phyloP scores from a whole-genome alignment of 2,888 invertebrate species.

The Adineta ricciae region DNA sequence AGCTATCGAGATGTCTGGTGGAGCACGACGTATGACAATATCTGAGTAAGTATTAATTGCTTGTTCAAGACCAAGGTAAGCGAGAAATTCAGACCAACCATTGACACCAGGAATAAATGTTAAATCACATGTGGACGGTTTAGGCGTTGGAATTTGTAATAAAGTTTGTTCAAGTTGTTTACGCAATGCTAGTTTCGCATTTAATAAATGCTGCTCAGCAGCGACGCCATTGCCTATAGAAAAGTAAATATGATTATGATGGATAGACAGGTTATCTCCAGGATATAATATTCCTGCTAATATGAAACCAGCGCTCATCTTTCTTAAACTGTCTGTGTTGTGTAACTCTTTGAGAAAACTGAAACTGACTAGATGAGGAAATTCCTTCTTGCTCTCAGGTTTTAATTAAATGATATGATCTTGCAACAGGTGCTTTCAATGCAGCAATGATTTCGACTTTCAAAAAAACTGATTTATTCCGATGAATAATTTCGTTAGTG shows the following conservation, averaged over 20 bases:
- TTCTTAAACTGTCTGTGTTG: too few species aligned
- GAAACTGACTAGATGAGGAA: too few species aligned
- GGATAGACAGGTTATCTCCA: too few species aligned
- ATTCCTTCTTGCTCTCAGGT: too few species aligned
- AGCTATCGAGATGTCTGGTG: background rate
- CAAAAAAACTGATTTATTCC: background rate
- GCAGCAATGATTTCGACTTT: too few species aligned
- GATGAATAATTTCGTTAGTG: background rate
- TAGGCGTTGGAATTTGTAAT: conserved; percentile 80
- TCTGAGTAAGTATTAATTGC: conserved; percentile 42
- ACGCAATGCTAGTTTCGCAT: conserved; percentile 84
- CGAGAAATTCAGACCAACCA: conserved; percentile 84
- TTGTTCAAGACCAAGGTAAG: conserved; percentile 86
- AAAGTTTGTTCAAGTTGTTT: conserved; percentile 68
- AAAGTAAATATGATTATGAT: background rate
- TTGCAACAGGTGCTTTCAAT: too few species aligned
- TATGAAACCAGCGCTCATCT: too few species aligned
- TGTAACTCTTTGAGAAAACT: too few species aligned
- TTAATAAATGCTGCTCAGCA: conserved; percentile 94
- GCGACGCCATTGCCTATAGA: conserved; percentile 43
- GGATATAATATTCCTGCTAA: too few species aligned
- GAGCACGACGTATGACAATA: background rate
- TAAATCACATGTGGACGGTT: conserved; percentile 80
- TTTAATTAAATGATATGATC: too few species aligned
- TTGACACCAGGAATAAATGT: conserved; percentile 96